Conservation (phyloP, 2,888 invertebrate species). For the Latrodectus hesperus region DNA sequence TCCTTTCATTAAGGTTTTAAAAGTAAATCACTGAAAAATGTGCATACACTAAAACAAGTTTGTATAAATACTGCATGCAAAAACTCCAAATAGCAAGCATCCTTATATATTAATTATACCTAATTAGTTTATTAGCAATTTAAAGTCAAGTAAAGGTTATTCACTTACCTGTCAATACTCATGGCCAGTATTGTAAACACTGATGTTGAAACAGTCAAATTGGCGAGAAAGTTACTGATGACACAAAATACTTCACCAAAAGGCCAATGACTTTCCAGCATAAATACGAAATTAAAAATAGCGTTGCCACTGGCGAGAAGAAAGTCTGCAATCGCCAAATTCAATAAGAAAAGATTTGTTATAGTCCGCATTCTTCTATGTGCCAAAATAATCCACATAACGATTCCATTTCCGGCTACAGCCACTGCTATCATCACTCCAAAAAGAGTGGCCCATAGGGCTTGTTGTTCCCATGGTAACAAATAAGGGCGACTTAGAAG, state of each 20-base stretch:
- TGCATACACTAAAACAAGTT: too few species aligned
- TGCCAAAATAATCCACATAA: conserved; percentile 89
- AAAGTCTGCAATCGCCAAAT: conserved; percentile 70
- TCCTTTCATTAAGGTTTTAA: too few species aligned
- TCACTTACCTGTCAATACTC: conserved; percentile 71
- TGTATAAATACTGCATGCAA: too few species aligned
- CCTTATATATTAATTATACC: too few species aligned
- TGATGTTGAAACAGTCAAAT: conserved; percentile 70
- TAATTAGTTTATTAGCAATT: too few species aligned
- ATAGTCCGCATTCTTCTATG: conserved; percentile 71
- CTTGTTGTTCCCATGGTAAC: conserved; percentile 86
- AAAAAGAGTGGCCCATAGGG: conserved; percentile 86
- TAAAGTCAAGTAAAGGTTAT: neutral
- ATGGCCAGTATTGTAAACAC: conserved; percentile 71
- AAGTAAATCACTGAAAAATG: too few species aligned
- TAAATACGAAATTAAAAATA: conserved; percentile 70
- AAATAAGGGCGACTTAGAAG: conserved; percentile 78
- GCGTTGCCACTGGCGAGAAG: conserved; percentile 70
- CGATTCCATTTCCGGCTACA: conserved; percentile 90
- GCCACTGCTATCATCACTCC: conserved; percentile 86
- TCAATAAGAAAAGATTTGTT: conserved; percentile 71
- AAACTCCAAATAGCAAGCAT: too few species aligned
- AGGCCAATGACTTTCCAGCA: conserved; percentile 71
- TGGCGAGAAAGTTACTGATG: conserved; percentile 70
- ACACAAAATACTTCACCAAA: conserved; percentile 70